Base-by-base conservation (phyloP, 2,113 vertebrate genomes). In the Forbesichthys agassizii region DNA sequence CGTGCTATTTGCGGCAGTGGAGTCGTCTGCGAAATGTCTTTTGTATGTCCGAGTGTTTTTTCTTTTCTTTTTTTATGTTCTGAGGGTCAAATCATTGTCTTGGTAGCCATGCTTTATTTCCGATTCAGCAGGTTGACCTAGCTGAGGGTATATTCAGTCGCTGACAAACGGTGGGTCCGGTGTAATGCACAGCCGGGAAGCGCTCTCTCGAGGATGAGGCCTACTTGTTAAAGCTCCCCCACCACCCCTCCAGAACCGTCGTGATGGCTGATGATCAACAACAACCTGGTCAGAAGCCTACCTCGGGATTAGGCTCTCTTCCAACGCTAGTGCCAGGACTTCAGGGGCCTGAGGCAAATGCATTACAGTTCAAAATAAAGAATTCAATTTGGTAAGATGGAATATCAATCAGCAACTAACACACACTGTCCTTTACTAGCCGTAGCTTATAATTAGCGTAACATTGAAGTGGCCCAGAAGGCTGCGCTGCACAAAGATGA, bases 301-400 rank as follows among this genome's bases (percentile, higher is more conserved):
- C 80, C 61, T 88, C 84, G 87, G 87, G 93, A 83, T 89, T 91
- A 83, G 91, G 88, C 87, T 90, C 93, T 71, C 89, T 96, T 87
- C 95, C 95, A 81, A 88, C 94, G 71, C 88, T 95, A 69, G 93
- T 97, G 82, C 93, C 95, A 20, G 95, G 95, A 91, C 94, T 96
- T 83, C 94, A 95, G 84, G 95, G 94, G 79, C 90, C 93, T 54
- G 96, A 97, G 87, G 96, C 96, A 42, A 95, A 89, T 89, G 95
- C 95, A 82, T 91, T 97, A 89, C 96, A 96, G 89, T 95, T 94
- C 92, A 96, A 96, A 93, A 96, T 96, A 89, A 95, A 95, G 90
- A 96, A 94, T 91, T 97, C 95, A 71, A 96, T 97, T 93, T 96
- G 96, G 96, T 96, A 91, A 96, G 92, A 88, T 84, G 82, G 8